Base-by-base conservation (phyloP, 2,113 vertebrate genomes). In the Sinocyclocheilus anshuiensis region DNA sequence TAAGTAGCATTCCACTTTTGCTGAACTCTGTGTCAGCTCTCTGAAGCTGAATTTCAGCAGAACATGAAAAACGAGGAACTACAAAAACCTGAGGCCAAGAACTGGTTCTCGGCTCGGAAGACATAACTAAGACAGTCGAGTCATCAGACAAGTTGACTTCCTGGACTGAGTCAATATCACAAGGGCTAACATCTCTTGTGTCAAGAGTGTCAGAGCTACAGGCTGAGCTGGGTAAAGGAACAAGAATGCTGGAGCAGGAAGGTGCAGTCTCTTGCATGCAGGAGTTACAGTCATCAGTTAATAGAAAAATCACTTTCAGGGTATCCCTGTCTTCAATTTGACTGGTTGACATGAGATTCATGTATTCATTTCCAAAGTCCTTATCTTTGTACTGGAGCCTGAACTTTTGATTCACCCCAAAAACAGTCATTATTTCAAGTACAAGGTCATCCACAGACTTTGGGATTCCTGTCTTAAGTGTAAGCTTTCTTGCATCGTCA, bases 311-410 rank as follows among this genome's bases (percentile, higher is more conserved):
- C n/a, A n/a, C n/a, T n/a, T n/a, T n/a, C 10, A 69, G 65, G 3
- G 65, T 69, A 69, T 33, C 12, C 65, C 24, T 69, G 12, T 69
- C 65, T 69, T 69, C 29, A 71, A 36, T 71, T 36, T 71, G 1
- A 71, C 29, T 71, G 67, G 67, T 36, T 33, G 29, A 71, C 67
- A 36, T 71, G 26, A 71, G 67, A 71, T 71, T 71, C 15, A 36
- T 71, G 26, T 72, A 72, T 72, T 72, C 36, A 72, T 42, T 42
- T 42, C 33, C 36, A 72, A 72, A 72, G 18, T 72, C 69, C 69
- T 39, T 42, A 39, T 42, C 69, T 39, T 72, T 42, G 6, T 42
- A 39, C 69, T 72, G 69, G 6, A 72, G 69, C 36, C 36, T 72
- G 69, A 42, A 72, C 69, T 42, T 20, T 42, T 72, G 36, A 10